Evolutionary conservation across 2,113 vertebrate genomes (phyloP).

Genomic region (Corythornis madagascariensis): DNA sequence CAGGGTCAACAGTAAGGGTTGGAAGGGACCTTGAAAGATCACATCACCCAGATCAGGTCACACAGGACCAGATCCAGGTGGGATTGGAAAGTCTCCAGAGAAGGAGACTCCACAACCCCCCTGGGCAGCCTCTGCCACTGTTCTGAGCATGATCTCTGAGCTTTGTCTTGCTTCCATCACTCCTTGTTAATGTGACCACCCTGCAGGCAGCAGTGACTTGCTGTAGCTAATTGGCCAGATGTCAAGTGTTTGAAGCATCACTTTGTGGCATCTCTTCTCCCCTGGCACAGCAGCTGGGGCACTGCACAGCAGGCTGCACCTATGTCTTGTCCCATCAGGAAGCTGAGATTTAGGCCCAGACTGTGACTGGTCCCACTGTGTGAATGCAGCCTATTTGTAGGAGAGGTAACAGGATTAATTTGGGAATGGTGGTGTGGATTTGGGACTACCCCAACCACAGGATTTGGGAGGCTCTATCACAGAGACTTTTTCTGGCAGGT

Average conservation of each 20-base stretch:
- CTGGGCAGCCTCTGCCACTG: too few relatives aligned
- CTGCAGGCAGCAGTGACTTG: background rate
- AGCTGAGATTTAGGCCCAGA: background rate
- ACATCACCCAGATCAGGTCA: too few relatives aligned
- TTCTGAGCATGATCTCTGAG: background rate
- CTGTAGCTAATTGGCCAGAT: background rate
- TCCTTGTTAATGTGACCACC: background rate
- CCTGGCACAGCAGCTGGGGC: rapidly evolving
- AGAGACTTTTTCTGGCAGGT: background rate
- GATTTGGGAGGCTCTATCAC: background rate
- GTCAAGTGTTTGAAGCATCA: background rate
- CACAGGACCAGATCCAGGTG: too few relatives aligned
- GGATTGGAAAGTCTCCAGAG: too few relatives aligned
- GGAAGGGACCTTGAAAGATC: too few relatives aligned
- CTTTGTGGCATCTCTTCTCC: background rate
- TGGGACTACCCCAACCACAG: background rate
- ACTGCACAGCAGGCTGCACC: rapidly evolving
- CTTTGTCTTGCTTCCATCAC: background rate
- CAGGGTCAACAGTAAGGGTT: too few relatives aligned
- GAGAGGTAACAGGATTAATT: background rate
- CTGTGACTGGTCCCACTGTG: rapidly evolving
- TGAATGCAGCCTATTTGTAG: background rate
- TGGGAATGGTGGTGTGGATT: background rate
- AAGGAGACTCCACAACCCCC: too few relatives aligned
- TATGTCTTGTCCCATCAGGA: background rate